Percentiles rank a stretch among this genome's conserved stretches.
Evolutionary conservation across 2,113 vertebrate species (phyloP).

Genomic region (Oryzias curvinotus): DNA sequence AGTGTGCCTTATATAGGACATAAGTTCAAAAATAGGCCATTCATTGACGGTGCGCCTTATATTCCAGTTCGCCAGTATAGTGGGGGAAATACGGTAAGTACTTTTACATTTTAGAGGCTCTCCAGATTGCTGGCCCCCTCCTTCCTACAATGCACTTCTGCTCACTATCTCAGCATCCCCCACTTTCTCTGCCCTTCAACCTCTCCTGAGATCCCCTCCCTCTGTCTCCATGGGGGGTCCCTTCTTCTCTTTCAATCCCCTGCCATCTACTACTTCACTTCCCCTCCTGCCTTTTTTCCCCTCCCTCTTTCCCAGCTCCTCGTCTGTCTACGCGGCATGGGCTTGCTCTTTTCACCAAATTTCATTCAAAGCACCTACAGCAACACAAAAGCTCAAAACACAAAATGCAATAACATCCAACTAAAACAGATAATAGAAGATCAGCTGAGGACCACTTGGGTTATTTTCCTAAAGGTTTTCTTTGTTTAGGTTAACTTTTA

Average conservation of each 20-base stretch:
- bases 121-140: constrained; percentile 33
- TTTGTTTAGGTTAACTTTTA: too few relatives aligned
- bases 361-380: constrained; percentile 60
- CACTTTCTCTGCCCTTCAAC: constrained; percentile 69
- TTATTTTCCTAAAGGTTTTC: too few relatives aligned
- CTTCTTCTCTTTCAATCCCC: constrained; percentile 72
- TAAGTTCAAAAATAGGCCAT: too few relatives aligned
- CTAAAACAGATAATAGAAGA: constrained; percentile 29
- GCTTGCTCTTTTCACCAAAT: constrained; percentile 68
- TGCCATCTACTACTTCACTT: constrained; percentile 53
- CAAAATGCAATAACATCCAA: constrained; percentile 33
- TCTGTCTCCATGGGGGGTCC: constrained; percentile 60
- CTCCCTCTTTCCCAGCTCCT: constrained; percentile 51
- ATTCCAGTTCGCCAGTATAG: too few relatives aligned
- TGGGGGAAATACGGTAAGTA: too few relatives aligned
- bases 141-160: constrained; percentile 40
- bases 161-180: constrained; percentile 62
- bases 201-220: constrained; percentile 61
- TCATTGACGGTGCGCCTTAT: too few relatives aligned
- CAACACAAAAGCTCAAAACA: constrained; percentile 41
- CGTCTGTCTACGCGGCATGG: constrained; percentile 72
- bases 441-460: constrained; percentile 40
- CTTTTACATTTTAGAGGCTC: constrained; percentile 20
- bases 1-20: too few relatives aligned
- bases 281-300: constrained; percentile 38